A percentile compares a stretch with the other conserved stretches of the same genome.
These are phyloP conservation scores for Polymixis flavicincta DNA, from an alignment of 2,888 invertebrate species.

Conservation along the genomic window DNA sequence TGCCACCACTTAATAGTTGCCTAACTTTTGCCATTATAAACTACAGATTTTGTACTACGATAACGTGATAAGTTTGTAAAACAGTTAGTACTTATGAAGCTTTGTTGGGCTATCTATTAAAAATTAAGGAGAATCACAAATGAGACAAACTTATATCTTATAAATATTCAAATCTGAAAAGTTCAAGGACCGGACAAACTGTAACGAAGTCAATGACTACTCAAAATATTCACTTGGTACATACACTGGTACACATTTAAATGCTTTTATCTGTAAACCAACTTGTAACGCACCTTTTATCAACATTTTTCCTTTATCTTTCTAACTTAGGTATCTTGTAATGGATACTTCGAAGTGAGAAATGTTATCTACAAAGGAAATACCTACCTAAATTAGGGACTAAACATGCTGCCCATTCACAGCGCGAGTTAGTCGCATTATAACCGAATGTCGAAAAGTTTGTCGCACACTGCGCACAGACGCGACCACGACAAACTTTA, in stretches of 20 bases:
- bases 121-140: background rate
- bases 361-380: conserved; percentile 64
- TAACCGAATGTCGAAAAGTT: conserved; percentile 71
- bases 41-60: conserved; percentile 71
- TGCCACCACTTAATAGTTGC: conserved; percentile 82
- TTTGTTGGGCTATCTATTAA: conserved; percentile 5
- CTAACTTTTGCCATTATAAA: conserved; percentile 84
- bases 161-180: background rate
- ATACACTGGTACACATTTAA: background rate
- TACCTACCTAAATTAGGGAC: conserved; percentile 43
- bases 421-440: conserved; percentile 64
- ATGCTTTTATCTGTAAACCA: conserved; percentile 37
- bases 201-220: background rate
- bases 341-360: conserved; percentile 48
- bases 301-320: conserved; percentile 63
- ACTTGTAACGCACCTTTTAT: conserved; percentile 36
- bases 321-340: conserved; percentile 38
- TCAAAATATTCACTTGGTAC: background rate
- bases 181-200: background rate
- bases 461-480: conserved; percentile 61
- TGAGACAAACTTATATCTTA: background rate
- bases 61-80: conserved; percentile 66
- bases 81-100: conserved; percentile 44
- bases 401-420: conserved; percentile 58
- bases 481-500: conserved; percentile 71